Evolutionary conservation across 2,113 vertebrate genomes (phyloP).

Genomic region (Ascaphus truei): DNA sequence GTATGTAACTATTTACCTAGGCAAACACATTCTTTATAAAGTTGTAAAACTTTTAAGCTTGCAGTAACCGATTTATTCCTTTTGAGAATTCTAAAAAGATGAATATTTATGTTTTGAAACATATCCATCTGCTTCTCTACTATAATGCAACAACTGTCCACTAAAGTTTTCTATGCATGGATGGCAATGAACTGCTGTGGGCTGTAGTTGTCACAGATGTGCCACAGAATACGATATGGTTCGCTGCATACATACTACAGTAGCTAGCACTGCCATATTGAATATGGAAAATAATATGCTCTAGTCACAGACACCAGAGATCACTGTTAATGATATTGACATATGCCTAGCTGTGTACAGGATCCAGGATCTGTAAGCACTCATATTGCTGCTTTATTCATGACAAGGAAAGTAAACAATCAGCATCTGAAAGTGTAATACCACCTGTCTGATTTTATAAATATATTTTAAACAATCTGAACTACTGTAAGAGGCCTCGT

Average conservation of each 20-base stretch:
- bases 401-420: background rate
- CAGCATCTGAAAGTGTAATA: background rate
- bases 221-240: background rate
- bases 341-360: background rate
- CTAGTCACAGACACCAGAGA: slow-evolving; percentile 29
- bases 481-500: background rate
- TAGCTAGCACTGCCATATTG: slow-evolving; percentile 46
- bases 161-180: no score
- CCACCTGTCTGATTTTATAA: background rate
- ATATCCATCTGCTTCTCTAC: no score
- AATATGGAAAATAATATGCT: slow-evolving; percentile 21
- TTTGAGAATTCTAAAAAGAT: no score
- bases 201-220: background rate
- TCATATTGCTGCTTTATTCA: background rate
- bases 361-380: background rate
- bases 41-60: no score
- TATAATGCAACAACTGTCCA: no score
- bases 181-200: no score
- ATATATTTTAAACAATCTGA: background rate
- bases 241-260: background rate
- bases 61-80: no score
- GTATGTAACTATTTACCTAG: no score
- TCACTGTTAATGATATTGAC: background rate
- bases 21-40: no score
- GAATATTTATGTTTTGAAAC: no score